Conservation (phyloP, 2,888 invertebrate species). For the Chelonus formosanus region DNA sequence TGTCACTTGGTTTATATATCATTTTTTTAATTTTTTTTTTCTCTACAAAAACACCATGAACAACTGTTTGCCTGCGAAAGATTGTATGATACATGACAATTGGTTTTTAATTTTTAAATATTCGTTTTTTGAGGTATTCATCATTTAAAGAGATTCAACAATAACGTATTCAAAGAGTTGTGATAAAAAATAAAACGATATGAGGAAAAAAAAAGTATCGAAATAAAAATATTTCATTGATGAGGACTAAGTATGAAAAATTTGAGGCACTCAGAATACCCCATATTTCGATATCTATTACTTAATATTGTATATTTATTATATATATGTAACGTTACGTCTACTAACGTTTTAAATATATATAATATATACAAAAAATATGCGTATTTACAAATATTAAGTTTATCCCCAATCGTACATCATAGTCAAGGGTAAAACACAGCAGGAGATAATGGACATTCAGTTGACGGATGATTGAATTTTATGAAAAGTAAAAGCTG, state of each 20-base stretch:
- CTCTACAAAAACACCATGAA: slow-evolving; percentile 38
- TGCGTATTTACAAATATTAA: slow-evolving; percentile 4
- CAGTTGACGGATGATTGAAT: not conserved
- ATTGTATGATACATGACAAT: slow-evolving; percentile 36
- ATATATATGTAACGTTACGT: slow-evolving; percentile 32
- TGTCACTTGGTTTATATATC: slow-evolving; percentile 34
- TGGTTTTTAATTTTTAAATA: not conserved
- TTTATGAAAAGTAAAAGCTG: slow-evolving; percentile 2
- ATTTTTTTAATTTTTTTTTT: not conserved
- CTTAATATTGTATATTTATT: slow-evolving; percentile 31
- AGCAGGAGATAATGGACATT: not conserved
- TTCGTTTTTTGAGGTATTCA: slow-evolving; percentile 37
- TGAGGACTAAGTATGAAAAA: too few species aligned
- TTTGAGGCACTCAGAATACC: too few species aligned
- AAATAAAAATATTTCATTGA: not conserved
- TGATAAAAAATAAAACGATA: too few species aligned
- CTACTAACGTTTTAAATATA: slow-evolving; percentile 27
- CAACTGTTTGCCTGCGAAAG: slow-evolving; percentile 43
- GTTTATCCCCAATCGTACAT: not conserved
- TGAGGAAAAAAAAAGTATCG: not conserved
- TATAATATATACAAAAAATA: slow-evolving; percentile 7
- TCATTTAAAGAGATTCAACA: slow-evolving; percentile 32
- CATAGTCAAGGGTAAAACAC: not conserved
- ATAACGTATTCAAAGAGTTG: not conserved
- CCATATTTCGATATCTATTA: not conserved